Evolutionary conservation across 2,113 vertebrate species (phyloP).

Genomic region (Cynopterus brachyotis): DNA sequence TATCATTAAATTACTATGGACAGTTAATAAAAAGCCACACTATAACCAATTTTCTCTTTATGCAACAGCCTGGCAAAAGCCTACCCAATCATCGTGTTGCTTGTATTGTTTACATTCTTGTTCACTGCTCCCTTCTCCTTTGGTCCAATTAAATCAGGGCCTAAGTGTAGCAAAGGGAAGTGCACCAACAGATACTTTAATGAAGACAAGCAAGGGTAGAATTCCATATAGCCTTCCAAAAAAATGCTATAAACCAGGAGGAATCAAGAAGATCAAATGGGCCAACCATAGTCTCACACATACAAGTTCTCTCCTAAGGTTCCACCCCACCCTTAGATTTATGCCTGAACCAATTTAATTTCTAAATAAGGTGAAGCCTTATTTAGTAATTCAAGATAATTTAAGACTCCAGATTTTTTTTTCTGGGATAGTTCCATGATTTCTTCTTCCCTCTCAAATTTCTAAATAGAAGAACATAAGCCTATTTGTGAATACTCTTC

Average conservation of each 20-base stretch:
- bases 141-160: neutral
- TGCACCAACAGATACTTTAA: neutral
- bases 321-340: neutral
- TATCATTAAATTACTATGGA: neutral
- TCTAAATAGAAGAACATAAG: slow-evolving; percentile 52
- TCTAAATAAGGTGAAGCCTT: neutral
- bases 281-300: neutral
- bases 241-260: neutral
- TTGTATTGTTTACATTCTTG: neutral
- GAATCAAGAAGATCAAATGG: neutral
- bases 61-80: neutral
- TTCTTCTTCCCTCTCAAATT: slow-evolving; percentile 11
- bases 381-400: neutral
- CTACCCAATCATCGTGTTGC: neutral
- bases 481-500: slow-evolving; percentile 56
- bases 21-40: neutral
- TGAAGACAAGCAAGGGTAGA: neutral
- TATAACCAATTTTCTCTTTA: neutral
- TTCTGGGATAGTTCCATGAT: neutral
- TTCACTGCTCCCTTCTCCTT: neutral
- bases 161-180: neutral
- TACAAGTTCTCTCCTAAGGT: neutral
- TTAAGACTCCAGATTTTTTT: neutral
- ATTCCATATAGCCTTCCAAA: neutral
- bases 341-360: neutral